Percentiles rank a stretch among this genome's conserved stretches.
These are phyloP conservation scores for Erebia ligea DNA, from an alignment of 2,888 invertebrate genomes.

Conservation along the genomic window DNA sequence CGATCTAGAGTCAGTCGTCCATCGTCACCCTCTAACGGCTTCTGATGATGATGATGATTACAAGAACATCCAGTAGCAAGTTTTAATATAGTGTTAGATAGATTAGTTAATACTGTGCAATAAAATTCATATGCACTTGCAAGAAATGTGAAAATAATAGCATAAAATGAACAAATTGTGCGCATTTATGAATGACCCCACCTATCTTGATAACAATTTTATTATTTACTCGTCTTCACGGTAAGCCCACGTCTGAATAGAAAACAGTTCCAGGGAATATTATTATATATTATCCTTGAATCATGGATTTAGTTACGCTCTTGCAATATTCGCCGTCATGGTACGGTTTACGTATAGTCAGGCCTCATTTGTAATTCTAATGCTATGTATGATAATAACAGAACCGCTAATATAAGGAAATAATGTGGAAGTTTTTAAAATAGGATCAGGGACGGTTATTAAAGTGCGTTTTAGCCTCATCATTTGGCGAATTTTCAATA, in stretches of 20 bases:
- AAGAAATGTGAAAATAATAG: constrained; percentile 38
- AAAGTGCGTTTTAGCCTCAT: neutral
- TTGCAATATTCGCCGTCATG: constrained; percentile 51
- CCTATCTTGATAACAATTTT: constrained; percentile 38
- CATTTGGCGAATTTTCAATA: too few species aligned
- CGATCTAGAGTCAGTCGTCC: too few species aligned
- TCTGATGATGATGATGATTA: neutral
- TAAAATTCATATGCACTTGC: neutral
- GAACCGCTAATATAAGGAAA: constrained; percentile 36
- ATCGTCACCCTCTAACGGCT: neutral
- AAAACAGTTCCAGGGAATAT: constrained; percentile 50
- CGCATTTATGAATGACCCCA: constrained; percentile 28
- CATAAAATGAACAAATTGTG: constrained; percentile 27
- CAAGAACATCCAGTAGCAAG: neutral
- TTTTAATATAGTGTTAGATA: neutral
- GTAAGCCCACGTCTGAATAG: constrained; percentile 43
- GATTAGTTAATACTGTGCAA: neutral
- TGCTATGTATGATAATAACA: constrained; percentile 45
- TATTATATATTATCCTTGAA: constrained; percentile 61
- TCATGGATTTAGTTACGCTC: constrained; percentile 62
- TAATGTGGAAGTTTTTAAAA: constrained; percentile 31
- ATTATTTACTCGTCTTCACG: constrained; percentile 41
- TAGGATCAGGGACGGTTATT: neutral
- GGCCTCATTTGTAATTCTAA: constrained; percentile 63
- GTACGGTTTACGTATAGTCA: constrained; percentile 49